Percentiles rank a stretch among this genome's conserved stretches.
Conservation (phyloP, 2,113 vertebrate genomes). For the Regulus satrapa region DNA sequence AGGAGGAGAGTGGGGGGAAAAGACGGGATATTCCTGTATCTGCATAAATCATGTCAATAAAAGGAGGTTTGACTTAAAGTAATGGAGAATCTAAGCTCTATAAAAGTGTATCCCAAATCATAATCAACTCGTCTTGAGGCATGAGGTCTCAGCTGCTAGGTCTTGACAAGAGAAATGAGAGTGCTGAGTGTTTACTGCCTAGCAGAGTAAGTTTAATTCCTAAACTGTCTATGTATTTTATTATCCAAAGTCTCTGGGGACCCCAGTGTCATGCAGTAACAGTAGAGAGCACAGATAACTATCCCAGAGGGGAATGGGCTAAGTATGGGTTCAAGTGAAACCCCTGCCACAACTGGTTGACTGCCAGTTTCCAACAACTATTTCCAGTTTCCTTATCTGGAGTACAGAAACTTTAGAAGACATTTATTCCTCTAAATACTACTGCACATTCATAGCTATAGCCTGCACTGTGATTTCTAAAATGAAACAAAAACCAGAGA, state of each 20-base stretch:
- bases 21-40: neutral
- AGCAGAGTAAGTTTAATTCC: neutral
- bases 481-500: neutral
- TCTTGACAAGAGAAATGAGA: neutral
- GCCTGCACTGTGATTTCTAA: neutral
- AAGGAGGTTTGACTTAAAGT: neutral
- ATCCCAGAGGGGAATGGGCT: neutral
- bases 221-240: neutral
- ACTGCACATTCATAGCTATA: neutral
- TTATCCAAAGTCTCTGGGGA: neutral
- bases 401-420: neutral
- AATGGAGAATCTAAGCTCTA: conserved; percentile 33
- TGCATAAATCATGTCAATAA: neutral
- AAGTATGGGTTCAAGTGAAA: neutral
- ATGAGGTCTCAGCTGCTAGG: neutral
- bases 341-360: neutral
- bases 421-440: neutral
- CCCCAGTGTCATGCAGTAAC: neutral
- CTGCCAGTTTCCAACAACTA: neutral
- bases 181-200: neutral
- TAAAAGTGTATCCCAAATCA: neutral
- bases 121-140: neutral
- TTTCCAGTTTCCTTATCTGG: neutral
- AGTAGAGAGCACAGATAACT: neutral
- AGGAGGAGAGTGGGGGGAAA: neutral